phyloP scores from a whole-genome alignment of 23 tunicate genomes.

The Trididemnum miniatum region DNA sequence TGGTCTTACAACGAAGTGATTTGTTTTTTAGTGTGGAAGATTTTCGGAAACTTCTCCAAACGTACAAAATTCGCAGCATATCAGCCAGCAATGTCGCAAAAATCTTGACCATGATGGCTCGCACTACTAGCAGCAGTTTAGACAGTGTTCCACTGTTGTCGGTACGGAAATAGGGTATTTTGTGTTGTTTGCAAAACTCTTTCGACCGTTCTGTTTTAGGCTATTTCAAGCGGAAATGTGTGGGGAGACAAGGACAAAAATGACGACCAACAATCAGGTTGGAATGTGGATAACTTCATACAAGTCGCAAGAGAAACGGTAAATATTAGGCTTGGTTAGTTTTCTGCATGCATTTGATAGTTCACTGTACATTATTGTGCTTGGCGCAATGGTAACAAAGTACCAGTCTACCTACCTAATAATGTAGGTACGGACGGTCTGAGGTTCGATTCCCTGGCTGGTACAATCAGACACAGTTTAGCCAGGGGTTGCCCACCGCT shows the following conservation, averaged over 20 bases:
- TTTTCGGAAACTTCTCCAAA: conserved; percentile 56
- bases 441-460: too few relatives aligned
- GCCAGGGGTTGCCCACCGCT: too few relatives aligned
- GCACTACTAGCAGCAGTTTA: conserved; percentile 37
- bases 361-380: too few relatives aligned
- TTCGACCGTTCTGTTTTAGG: neutral
- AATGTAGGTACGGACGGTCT: too few relatives aligned
- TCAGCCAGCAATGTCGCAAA: conserved; percentile 52
- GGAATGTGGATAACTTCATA: conserved; percentile 79
- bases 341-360: too few relatives aligned
- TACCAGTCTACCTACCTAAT: too few relatives aligned
- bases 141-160: conserved; percentile 62
- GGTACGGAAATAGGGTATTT: conserved; percentile 18
- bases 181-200: neutral
- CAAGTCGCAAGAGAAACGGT: conserved; percentile 75
- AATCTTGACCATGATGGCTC: conserved; percentile 72
- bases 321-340: too few relatives aligned
- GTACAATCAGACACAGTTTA: too few relatives aligned
- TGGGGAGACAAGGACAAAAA: conserved; percentile 76
- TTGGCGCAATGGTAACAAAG: too few relatives aligned
- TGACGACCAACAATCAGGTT: conserved; percentile 38
- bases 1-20: neutral
- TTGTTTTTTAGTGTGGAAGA: conserved; percentile 53
- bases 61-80: conserved; percentile 33
- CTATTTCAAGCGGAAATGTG: conserved; percentile 9